Conservation (phyloP, 1,140 invertebrate genomes). For the Cydia splendana region DNA sequence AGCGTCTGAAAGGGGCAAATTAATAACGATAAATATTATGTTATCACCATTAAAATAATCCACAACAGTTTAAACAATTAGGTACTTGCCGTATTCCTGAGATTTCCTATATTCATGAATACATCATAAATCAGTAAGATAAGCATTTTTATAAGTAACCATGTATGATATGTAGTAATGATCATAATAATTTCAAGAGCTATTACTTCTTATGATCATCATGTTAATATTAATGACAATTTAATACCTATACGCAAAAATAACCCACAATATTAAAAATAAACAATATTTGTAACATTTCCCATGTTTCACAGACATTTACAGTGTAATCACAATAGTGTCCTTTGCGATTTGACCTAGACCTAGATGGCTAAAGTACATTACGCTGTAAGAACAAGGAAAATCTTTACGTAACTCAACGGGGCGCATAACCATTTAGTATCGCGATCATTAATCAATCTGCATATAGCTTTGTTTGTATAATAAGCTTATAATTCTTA, state of each 20-base stretch:
- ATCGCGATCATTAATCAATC: conserved; percentile 6
- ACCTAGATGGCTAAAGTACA: neutral
- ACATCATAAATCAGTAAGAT: too few species aligned
- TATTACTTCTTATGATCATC: too few species aligned
- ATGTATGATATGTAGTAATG: too few species aligned
- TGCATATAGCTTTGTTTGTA: neutral
- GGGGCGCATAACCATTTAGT: conserved; percentile 16
- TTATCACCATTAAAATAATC: neutral
- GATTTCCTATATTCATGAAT: too few species aligned
- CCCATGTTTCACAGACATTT: neutral
- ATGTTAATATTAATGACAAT: too few species aligned
- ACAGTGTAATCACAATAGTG: neutral
- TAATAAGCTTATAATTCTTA: neutral
- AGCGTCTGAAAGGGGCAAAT: neutral
- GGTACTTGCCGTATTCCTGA: too few species aligned
- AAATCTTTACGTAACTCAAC: conserved; percentile 1
- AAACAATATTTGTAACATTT: too few species aligned
- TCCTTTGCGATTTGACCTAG: neutral
- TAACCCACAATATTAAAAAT: too few species aligned
- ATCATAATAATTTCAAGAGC: too few species aligned
- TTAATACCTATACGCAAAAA: too few species aligned
- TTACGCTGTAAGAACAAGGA: conserved; percentile 7
- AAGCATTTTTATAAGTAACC: too few species aligned
- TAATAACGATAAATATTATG: neutral
- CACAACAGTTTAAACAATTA: too few species aligned